A percentile compares a stretch with the other conserved stretches of the same genome.
Evolutionary conservation across 2,888 invertebrate genomes (phyloP).

Genomic region (Leucophora obtusa): DNA sequence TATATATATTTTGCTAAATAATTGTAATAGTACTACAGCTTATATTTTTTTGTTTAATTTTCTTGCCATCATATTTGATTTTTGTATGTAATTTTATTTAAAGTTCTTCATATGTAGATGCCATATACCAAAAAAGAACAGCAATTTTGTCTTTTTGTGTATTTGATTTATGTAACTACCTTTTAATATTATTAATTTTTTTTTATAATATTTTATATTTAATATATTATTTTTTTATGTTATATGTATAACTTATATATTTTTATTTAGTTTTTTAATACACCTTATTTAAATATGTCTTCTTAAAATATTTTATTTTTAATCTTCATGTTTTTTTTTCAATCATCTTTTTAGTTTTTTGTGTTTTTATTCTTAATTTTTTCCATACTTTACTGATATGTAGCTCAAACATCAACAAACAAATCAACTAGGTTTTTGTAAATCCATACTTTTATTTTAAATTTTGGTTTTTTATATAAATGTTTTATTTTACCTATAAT

Average conservation of each 20-base stretch:
- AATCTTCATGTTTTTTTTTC: conserved; percentile 63
- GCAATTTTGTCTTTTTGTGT: conserved; percentile 7
- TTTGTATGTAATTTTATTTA: conserved; percentile 20
- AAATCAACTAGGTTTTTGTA: conserved; percentile 73
- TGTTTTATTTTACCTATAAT: conserved; percentile 27
- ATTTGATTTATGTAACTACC: background rate
- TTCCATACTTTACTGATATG: conserved; percentile 76
- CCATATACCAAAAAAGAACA: conserved; percentile 44
- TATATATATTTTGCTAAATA: conserved; percentile 66
- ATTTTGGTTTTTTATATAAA: conserved; percentile 5
- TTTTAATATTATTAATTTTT: background rate
- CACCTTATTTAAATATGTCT: conserved; percentile 54
- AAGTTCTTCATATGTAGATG: conserved; percentile 40
- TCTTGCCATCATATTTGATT: conserved; percentile 26
- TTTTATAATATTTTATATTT: conserved; percentile 29
- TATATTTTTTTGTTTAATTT: conserved; percentile 45
- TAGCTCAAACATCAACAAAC: conserved; percentile 79
- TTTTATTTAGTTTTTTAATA: conserved; percentile 45
- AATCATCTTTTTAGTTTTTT: conserved; percentile 57
- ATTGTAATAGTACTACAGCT: conserved; percentile 66
- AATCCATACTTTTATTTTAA: conserved; percentile 49
- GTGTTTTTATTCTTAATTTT: conserved; percentile 51
- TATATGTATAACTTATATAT: conserved; percentile 4
- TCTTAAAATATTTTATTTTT: conserved; percentile 64
- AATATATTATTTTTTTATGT: conserved; percentile 12